Conservation (phyloP, 2,113 vertebrate species). For the Gadus chalcogrammus region DNA sequence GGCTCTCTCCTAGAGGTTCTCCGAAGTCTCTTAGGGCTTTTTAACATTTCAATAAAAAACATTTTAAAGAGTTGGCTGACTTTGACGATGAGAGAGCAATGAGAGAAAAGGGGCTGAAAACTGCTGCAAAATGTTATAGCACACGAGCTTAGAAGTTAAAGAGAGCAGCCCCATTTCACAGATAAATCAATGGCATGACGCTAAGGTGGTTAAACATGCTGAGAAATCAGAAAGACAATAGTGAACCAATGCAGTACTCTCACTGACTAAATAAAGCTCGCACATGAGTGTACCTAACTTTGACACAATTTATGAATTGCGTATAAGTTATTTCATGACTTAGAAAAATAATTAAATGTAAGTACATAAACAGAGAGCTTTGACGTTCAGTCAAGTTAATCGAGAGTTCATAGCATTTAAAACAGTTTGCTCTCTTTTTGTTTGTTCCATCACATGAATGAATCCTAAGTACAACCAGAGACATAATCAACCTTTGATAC, state of each 20-base stretch:
- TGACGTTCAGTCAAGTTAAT: not conserved
- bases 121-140: conserved; percentile 31
- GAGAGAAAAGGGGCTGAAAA: conserved; percentile 33
- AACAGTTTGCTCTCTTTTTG: not conserved
- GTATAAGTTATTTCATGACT: not conserved
- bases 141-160: conserved; percentile 31
- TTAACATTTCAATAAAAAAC: conserved; percentile 71
- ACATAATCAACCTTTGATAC: conserved; percentile 67
- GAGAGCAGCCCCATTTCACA: conserved; percentile 27
- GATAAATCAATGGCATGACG: conserved; percentile 33
- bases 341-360: not conserved
- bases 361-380: not conserved
- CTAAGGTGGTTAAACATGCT: conserved; percentile 2
- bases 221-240: conserved; percentile 9
- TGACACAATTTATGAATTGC: no score
- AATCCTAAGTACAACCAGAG: conserved; percentile 38
- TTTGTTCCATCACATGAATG: not conserved
- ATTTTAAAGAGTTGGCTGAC: conserved; percentile 56
- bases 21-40: conserved; percentile 66
- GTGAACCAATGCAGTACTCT: not conserved
- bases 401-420: no score
- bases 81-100: conserved; percentile 36
- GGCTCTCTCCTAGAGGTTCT: conserved; percentile 31
- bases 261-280: not conserved
- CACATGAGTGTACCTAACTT: not conserved